A percentile compares a stretch with the other conserved stretches of the same genome.
Evolutionary conservation across 1,140 invertebrate species (phyloP).

Genomic region (Condylostylus longicornis): DNA sequence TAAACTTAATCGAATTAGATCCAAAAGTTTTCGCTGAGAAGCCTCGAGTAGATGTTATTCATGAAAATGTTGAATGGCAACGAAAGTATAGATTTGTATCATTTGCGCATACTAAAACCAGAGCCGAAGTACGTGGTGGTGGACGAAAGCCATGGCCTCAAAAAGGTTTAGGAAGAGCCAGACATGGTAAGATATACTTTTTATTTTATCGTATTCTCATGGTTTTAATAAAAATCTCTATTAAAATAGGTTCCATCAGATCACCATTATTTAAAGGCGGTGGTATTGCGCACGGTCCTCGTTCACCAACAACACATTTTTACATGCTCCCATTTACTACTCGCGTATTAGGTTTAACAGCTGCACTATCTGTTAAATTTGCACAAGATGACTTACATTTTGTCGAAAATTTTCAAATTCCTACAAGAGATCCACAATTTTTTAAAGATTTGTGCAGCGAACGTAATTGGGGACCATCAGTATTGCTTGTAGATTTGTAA

Average conservation of each 20-base stretch:
- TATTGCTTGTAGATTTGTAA: conserved; percentile 83
- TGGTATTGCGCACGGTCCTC: conserved; percentile 73
- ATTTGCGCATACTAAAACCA: conserved; percentile 54
- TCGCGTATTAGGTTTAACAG: conserved; percentile 63
- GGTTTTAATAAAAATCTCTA: too few relatives aligned
- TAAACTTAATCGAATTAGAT: conserved; percentile 76
- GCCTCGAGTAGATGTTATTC: conserved; percentile 79
- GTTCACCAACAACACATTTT: conserved; percentile 75
- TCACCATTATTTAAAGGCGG: conserved; percentile 73
- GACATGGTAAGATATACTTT: too few relatives aligned
- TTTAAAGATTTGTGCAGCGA: conserved; percentile 64
- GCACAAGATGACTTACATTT: conserved; percentile 92
- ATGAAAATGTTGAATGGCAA: conserved; percentile 83
- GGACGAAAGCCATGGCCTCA: conserved; percentile 90
- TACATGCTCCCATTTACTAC: conserved; percentile 75
- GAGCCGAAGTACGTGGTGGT: conserved; percentile 74
- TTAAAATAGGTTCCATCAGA: too few relatives aligned
- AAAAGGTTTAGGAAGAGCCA: conserved; percentile 75
- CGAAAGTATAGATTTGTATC: conserved; percentile 61
- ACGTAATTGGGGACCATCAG: conserved; percentile 90
- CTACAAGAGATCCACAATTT: conserved; percentile 64
- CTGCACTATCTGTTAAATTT: conserved; percentile 75
- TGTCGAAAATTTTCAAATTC: conserved; percentile 73
- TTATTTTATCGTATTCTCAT: too few relatives aligned
- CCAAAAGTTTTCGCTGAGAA: conserved; percentile 68